phyloP scores from a whole-genome alignment of 2,888 invertebrate species.

The Cephus spinipes region DNA sequence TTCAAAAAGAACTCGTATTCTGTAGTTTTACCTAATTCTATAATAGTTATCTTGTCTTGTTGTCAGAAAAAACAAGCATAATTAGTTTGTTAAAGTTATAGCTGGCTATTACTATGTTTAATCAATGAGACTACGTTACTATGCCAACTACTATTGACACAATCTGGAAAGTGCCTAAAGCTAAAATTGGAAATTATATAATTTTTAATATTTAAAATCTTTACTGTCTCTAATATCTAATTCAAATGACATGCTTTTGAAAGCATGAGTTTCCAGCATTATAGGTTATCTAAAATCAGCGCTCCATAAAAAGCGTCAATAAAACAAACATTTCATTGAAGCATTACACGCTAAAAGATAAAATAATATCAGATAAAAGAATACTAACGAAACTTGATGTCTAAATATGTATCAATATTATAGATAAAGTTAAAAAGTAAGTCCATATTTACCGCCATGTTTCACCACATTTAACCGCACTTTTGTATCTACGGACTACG shows the following conservation, averaged over 20 bases:
- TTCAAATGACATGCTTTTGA: neutral
- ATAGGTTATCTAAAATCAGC: neutral
- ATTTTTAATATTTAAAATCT: neutral
- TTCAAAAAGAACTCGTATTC: too few relatives aligned
- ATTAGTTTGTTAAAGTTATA: neutral
- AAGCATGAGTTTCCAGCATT: neutral
- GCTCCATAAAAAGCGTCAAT: neutral
- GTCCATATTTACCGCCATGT: slow-evolving; percentile 29
- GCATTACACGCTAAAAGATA: neutral
- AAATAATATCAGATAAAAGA: slow-evolving; percentile 4
- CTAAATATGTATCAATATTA: neutral
- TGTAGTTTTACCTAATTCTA: too few relatives aligned
- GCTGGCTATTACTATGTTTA: slow-evolving; percentile 17
- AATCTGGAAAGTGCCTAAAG: neutral
- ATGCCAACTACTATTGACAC: slow-evolving; percentile 19
- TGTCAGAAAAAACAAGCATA: neutral
- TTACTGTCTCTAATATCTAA: neutral
- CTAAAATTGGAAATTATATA: neutral
- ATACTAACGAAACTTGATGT: neutral
- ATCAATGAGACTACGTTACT: slow-evolving; percentile 21
- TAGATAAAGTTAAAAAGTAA: neutral
- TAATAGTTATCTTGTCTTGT: neutral
- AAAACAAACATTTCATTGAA: neutral
- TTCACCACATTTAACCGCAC: slow-evolving; percentile 21
- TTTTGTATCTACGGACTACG: slow-evolving; percentile 7